These are phyloP conservation scores for Pediacus dermestoides DNA, from an alignment of 2,888 invertebrate genomes.

Conservation along the genomic window DNA sequence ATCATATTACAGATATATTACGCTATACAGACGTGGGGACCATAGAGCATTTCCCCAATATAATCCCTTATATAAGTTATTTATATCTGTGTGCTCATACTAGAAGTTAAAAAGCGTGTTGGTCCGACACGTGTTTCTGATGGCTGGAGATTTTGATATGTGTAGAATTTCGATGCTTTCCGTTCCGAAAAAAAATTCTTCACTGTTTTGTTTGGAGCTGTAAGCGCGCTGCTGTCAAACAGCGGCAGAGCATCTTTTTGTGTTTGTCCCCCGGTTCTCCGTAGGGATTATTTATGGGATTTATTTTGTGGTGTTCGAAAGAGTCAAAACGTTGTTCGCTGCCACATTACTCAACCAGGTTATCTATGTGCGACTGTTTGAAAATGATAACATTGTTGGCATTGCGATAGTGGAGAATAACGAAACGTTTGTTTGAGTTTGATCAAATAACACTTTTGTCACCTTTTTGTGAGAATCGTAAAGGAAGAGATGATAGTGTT, in stretches of 20 bases:
- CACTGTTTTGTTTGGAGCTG: too few relatives aligned
- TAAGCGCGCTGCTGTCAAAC: slow-evolving; percentile 11
- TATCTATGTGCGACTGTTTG: slow-evolving; percentile 4
- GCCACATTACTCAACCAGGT: slow-evolving; percentile 6
- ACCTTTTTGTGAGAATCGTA: too few relatives aligned
- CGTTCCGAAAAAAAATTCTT: too few relatives aligned
- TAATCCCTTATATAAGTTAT: too few relatives aligned
- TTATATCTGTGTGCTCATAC: slow-evolving; percentile 36
- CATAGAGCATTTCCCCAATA: slow-evolving; percentile 33
- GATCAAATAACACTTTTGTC: too few relatives aligned
- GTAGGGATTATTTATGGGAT: slow-evolving; percentile 10
- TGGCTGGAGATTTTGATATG: slow-evolving; percentile 27
- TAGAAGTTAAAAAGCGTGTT: slow-evolving; percentile 27
- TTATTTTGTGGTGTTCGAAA: slow-evolving; percentile 9
- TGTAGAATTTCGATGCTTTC: slow-evolving; percentile 20
- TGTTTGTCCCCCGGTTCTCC: too few relatives aligned
- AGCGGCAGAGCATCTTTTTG: too few relatives aligned
- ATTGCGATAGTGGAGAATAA: too few relatives aligned
- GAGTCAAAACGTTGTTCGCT: slow-evolving; percentile 9
- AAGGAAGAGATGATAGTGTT: too few relatives aligned
- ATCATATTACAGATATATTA: too few relatives aligned
- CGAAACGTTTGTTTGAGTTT: too few relatives aligned
- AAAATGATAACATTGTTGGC: background rate
- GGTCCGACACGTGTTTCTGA: slow-evolving; percentile 31
- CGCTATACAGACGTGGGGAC: slow-evolving; percentile 7